Evolutionary conservation across 2,888 invertebrate species (phyloP), one percentile per base, ranked within the genome.

Genomic region (Pachliopta kotzebuea): DNA sequence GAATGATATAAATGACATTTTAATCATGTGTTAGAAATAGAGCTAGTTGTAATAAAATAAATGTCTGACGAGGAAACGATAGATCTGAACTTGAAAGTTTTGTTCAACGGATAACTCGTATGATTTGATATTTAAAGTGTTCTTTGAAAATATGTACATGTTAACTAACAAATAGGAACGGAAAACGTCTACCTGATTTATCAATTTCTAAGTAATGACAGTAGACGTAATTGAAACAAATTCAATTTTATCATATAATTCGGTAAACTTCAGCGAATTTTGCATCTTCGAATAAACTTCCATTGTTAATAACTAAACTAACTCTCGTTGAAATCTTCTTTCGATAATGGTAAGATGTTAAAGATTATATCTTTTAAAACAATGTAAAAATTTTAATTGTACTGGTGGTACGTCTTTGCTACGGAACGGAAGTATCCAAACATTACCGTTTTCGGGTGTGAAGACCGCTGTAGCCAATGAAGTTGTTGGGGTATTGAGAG

Each of bases 261-360:
- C 14, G 14, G 20, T 52, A 20, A 59, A 50, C 50, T 52, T 52
- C 20, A 14, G 26, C 37, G 21, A 45, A 55, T 45, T 54, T 61
- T 20, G 23, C 60, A 23, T 24, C 18, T 37, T 31, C 23, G 52
- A 53, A 60, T 60, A 31, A 60, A 54, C 54, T 54, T 54, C 42
- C 20, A 37, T 61, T 54, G 55, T 61, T 60, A 53, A 54, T 54
- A 26, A 52, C 29, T 9, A 26, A n/a, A 17, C 29, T 9, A 59
- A 59, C 49, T 50, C 50, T 50, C 26, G 52, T 23, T 45, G 29
- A 24, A 26, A 45, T 26, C 49, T 23, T 31, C n/a, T 52, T 23
- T 18, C 9, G 18, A 6, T 37, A 50, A 59, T 31, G 45, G 11
- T 37, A 37, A 37, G 45, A 45, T 24, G 24, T 23, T 24, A 29